Evolutionary conservation across 1,140 invertebrate species (phyloP).

Genomic region (Aphis craccivora): DNA sequence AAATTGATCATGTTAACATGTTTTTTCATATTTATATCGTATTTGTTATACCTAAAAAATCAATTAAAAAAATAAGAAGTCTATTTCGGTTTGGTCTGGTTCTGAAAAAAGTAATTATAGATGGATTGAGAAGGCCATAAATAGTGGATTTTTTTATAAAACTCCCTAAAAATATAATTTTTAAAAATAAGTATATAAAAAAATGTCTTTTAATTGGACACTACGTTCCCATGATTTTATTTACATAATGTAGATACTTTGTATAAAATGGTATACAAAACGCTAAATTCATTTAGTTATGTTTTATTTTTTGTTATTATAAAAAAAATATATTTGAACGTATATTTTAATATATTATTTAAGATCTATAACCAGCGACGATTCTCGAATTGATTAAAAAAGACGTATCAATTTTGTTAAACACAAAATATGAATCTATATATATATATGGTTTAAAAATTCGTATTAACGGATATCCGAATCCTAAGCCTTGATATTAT

Average conservation of each 20-base stretch:
- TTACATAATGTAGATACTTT: background rate
- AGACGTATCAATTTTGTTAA: background rate
- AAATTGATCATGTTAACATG: too few species aligned
- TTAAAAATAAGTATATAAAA: background rate
- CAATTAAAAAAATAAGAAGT: background rate
- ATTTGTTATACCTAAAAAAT: background rate
- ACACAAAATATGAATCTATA: background rate
- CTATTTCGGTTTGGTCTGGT: background rate
- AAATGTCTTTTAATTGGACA: background rate
- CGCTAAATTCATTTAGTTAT: background rate
- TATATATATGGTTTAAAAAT: too few species aligned
- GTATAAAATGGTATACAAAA: background rate
- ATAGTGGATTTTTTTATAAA: background rate
- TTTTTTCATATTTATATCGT: too few species aligned
- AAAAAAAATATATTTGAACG: background rate
- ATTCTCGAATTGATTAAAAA: too few species aligned
- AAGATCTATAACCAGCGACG: too few species aligned
- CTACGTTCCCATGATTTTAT: background rate
- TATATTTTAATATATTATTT: background rate
- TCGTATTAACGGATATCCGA: too few species aligned
- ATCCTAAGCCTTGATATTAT: too few species aligned
- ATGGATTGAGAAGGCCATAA: background rate
- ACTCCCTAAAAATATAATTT: background rate
- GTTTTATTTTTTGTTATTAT: background rate
- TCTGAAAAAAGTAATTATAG: background rate